Percentiles rank a stretch among this genome's conserved stretches.
Evolutionary conservation across 1,140 invertebrate species (phyloP).

Genomic region (Ooceraea biroi): DNA sequence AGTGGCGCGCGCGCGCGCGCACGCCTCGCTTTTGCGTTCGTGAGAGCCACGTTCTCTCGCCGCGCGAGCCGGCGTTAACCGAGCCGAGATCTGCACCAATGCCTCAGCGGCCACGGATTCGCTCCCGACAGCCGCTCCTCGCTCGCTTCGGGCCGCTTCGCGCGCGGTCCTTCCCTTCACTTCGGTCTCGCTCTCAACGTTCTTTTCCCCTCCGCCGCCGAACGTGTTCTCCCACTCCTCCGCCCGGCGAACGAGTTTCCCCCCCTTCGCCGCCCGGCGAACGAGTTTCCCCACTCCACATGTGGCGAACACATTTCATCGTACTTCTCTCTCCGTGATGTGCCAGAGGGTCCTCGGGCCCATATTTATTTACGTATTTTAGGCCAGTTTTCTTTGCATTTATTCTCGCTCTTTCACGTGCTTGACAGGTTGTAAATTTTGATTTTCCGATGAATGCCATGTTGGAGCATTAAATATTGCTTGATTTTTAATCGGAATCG

Average conservation of each 20-base stretch:
- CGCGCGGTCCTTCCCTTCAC: constrained; percentile 44
- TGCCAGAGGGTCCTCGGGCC: neutral
- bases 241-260: constrained; percentile 8
- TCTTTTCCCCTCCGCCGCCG: neutral
- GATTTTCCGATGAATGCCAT: neutral
- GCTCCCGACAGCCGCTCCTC: neutral
- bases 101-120: constrained; percentile 59
- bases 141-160: constrained; percentile 28
- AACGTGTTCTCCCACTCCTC: constrained; percentile 23
- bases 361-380: constrained; percentile 14
- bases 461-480: no score
- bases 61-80: constrained; percentile 49
- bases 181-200: constrained; percentile 44
- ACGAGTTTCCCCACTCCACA: constrained; percentile 37
- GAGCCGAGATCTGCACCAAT: constrained; percentile 62
- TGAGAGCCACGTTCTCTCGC: constrained; percentile 26
- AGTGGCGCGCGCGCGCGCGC: constrained; percentile 27
- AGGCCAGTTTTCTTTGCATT: neutral
- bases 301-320: constrained; percentile 46
- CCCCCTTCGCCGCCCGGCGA: neutral
- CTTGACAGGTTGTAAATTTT: neutral
- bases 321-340: constrained; percentile 1
- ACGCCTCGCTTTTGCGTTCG: constrained; percentile 26
- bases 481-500: no score
- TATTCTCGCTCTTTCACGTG: neutral